phyloP scores from a whole-genome alignment of 2,113 vertebrate species.

The Anhinga rufa region DNA sequence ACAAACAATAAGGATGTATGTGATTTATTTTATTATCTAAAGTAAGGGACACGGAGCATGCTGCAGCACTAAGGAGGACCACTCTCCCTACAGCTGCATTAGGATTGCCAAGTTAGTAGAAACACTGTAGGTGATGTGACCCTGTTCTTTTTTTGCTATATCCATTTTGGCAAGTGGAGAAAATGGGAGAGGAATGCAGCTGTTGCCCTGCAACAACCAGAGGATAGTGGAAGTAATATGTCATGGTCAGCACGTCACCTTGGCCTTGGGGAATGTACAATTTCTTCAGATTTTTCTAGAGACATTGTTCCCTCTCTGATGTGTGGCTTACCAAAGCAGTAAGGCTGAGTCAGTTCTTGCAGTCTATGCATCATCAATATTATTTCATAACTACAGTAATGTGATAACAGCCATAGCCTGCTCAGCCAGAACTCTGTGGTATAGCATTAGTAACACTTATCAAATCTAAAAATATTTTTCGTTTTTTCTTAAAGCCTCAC shows the following conservation, averaged over 20 bases:
- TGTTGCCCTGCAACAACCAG: neutral
- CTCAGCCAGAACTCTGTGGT: neutral
- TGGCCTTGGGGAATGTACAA: neutral
- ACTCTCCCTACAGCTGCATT: neutral
- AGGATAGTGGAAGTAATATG: neutral
- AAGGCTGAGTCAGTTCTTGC: neutral
- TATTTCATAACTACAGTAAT: neutral
- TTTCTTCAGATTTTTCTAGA: neutral
- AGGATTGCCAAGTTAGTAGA: neutral
- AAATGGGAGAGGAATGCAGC: neutral
- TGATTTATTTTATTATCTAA: neutral
- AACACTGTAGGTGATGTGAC: neutral
- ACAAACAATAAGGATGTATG: neutral
- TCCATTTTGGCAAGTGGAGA: neutral
- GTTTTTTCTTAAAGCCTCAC: neutral
- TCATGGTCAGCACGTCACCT: neutral
- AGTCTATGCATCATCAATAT: neutral
- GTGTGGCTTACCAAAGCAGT: neutral
- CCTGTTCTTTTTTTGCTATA: neutral
- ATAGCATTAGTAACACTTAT: neutral
- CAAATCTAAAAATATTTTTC: neutral
- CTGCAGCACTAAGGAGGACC: neutral
- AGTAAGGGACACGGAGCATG: neutral
- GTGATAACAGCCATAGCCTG: neutral
- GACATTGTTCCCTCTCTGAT: neutral